Percentiles rank a stretch among this genome's conserved stretches.
Conservation (phyloP, 2,888 invertebrate genomes). For the Anodontia alba region DNA sequence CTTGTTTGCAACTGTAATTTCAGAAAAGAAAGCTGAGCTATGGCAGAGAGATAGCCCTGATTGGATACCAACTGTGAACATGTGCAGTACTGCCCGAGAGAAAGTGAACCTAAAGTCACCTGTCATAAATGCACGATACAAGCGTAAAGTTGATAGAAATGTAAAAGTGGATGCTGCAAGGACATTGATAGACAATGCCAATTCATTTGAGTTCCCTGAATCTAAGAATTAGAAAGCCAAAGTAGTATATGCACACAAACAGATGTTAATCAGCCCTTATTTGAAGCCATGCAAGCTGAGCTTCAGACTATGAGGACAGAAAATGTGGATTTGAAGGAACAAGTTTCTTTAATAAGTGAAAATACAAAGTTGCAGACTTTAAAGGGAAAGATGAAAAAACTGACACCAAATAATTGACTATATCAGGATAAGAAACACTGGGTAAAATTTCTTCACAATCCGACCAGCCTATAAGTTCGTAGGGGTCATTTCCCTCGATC, state of each 20-base stretch:
- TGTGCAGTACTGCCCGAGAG: too few species aligned
- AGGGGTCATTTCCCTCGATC: too few species aligned
- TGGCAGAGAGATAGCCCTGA: too few species aligned
- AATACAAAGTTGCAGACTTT: neutral
- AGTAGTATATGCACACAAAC: conserved; percentile 4
- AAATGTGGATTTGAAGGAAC: neutral
- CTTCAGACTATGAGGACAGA: neutral
- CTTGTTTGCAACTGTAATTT: neutral
- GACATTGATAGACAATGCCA: conserved; percentile 16
- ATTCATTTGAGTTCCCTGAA: neutral
- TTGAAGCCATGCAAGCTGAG: conserved; percentile 21
- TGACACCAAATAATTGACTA: too few species aligned
- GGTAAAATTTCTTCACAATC: too few species aligned
- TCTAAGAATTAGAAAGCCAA: neutral
- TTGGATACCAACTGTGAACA: too few species aligned
- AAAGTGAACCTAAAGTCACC: conserved; percentile 18
- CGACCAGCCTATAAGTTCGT: too few species aligned
- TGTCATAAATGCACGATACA: conserved; percentile 23
- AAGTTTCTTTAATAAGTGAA: neutral
- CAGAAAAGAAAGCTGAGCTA: too few species aligned
- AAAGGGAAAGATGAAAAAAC: neutral
- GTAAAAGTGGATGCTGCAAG: conserved; percentile 17
- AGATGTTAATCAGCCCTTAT: too few species aligned
- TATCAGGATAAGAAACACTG: too few species aligned
- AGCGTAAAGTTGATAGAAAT: too few species aligned